Percentiles rank a stretch among this genome's conserved stretches.
phyloP scores from a whole-genome alignment of 2,113 vertebrate species.

The Myrmecophaga tridactyla region DNA sequence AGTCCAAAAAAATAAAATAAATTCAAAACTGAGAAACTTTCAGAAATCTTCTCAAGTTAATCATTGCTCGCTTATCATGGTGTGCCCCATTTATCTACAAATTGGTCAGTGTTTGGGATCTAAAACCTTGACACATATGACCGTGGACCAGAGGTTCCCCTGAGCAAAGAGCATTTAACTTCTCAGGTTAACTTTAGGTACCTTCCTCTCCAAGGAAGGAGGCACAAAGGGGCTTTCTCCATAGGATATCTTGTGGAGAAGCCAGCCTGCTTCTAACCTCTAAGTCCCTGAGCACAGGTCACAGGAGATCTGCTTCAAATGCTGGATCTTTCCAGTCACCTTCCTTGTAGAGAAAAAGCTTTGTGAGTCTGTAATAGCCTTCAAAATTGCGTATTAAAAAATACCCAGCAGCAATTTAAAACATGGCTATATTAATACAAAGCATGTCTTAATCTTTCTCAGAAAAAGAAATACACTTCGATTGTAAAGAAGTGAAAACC shows the following conservation, averaged over 20 bases:
- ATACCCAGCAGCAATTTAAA: not conserved
- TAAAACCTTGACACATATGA: not conserved
- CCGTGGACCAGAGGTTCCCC: not conserved
- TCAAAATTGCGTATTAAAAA: not conserved
- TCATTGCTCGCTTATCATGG: not conserved
- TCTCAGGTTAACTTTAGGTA: accelerated
- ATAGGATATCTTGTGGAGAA: not conserved
- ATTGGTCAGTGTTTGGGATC: not conserved
- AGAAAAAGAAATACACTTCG: not conserved
- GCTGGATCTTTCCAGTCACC: not conserved
- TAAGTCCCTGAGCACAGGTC: not conserved
- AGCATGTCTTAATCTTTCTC: not conserved
- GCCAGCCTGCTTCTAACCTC: not conserved
- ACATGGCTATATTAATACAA: not conserved
- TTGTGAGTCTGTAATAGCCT: not conserved
- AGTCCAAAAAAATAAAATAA: not conserved
- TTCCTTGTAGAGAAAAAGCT: not conserved
- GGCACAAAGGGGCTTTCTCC: no score
- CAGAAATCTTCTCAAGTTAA: not conserved
- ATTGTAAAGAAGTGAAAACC: not conserved
- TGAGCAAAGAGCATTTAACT: not conserved
- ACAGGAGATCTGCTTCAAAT: not conserved
- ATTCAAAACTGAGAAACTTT: not conserved
- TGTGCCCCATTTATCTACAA: not conserved
- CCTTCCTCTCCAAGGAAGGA: not conserved